phyloP scores from a whole-genome alignment of 2,113 vertebrate species.

The Gambusia holbrooki region DNA sequence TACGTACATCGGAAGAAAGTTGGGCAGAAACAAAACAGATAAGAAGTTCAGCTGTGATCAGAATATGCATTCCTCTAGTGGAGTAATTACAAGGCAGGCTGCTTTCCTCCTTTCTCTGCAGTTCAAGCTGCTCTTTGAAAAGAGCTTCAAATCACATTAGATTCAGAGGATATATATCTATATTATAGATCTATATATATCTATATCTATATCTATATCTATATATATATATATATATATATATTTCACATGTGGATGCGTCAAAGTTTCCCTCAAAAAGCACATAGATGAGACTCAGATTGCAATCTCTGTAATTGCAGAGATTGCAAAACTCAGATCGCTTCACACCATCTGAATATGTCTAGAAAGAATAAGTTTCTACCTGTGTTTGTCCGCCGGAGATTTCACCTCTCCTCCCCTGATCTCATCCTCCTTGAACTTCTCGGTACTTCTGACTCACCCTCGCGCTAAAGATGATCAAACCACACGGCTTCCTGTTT shows the following conservation, averaged over 20 bases:
- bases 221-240: background rate
- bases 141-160: conserved; percentile 18
- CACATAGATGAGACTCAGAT: background rate
- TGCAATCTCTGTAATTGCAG: no score
- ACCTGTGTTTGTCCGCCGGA: conserved; percentile 60
- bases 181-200: background rate
- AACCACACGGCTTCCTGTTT: conserved; percentile 60
- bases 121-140: conserved; percentile 23
- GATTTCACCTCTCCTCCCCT: conserved; percentile 35
- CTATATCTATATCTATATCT: background rate
- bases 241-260: background rate
- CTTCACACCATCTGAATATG: background rate
- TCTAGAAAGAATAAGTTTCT: conserved; percentile 2
- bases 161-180: background rate
- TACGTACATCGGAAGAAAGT: conserved; percentile 9
- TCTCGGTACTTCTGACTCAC: conserved; percentile 21
- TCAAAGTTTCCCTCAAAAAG: conserved; percentile 10
- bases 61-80: conserved; percentile 52
- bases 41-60: conserved; percentile 53
- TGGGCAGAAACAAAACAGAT: conserved; percentile 32
- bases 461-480: conserved; percentile 41
- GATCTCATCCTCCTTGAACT: conserved; percentile 34
- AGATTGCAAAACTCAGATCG: no score
- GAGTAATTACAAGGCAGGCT: conserved; percentile 44
- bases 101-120: conserved; percentile 24